Evolutionary conservation across 2,113 vertebrate genomes (phyloP).

Genomic region (Microcebus tavaratra): DNA sequence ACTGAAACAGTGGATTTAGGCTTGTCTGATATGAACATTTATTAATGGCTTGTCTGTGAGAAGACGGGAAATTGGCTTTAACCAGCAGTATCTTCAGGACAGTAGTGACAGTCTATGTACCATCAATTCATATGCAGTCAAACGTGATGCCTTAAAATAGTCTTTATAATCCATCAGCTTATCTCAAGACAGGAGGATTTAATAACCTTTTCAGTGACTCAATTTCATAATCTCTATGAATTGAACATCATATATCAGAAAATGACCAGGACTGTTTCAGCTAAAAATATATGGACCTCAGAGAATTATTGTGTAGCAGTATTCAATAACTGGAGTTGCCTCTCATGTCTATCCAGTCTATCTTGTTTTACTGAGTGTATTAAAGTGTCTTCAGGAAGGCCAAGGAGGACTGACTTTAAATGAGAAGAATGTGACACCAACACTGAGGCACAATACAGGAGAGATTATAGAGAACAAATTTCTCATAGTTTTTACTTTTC

Average conservation of each 20-base stretch:
- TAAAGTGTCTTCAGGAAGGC: background rate
- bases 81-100: slow-evolving; percentile 31
- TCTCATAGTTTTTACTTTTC: background rate
- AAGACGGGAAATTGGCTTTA: slow-evolving; percentile 66
- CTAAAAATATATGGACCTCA: background rate
- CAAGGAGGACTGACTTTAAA: slow-evolving; percentile 9
- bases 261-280: background rate
- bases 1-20: slow-evolving; percentile 67
- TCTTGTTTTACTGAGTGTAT: slow-evolving; percentile 40
- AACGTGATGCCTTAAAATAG: background rate
- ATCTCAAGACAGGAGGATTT: slow-evolving; percentile 41
- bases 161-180: slow-evolving; percentile 39
- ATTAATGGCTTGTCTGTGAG: slow-evolving; percentile 68
- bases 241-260: background rate
- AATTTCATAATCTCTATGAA: slow-evolving; percentile 33
- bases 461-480: background rate
- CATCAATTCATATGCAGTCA: background rate
- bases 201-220: background rate
- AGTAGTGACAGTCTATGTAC: background rate
- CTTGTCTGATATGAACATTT: slow-evolving; percentile 60
- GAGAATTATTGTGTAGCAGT: background rate
- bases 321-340: background rate
- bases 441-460: background rate
- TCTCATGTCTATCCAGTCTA: background rate
- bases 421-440: background rate